A percentile compares a stretch with the other conserved stretches of the same genome.
phyloP scores from a whole-genome alignment of 2,113 vertebrate genomes.

The Gopherus evgoodei region DNA sequence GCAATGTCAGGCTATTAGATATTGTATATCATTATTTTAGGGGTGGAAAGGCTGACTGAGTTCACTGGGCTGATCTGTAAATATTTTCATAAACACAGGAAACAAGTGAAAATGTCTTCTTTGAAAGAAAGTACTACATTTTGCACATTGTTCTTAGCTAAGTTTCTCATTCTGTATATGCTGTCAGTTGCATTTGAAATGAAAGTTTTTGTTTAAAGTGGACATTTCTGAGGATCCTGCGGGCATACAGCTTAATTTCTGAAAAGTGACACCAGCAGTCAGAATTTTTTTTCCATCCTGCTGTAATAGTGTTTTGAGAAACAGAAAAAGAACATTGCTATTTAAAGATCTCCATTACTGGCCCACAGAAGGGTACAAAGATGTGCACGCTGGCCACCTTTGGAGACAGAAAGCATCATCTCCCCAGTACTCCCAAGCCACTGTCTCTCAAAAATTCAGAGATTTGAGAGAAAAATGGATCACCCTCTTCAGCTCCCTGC shows the following conservation, averaged over 20 bases:
- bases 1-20: fast-evolving
- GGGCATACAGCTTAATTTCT: not conserved
- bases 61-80: not conserved
- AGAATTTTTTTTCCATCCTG: not conserved
- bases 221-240: not conserved
- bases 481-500: slow-evolving; percentile 32
- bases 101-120: not conserved
- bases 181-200: fast-evolving
- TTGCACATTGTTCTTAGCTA: not conserved
- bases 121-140: not conserved
- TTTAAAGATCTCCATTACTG: not conserved
- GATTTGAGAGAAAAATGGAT: slow-evolving; percentile 14
- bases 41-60: not conserved
- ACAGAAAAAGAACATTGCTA: not conserved
- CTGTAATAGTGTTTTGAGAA: not conserved
- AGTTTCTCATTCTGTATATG: fast-evolving
- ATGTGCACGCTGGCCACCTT: not conserved
- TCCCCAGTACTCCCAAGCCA: not conserved
- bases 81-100: not conserved
- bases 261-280: not conserved
- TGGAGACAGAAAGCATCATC: not conserved
- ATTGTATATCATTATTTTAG: not conserved
- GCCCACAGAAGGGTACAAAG: not conserved
- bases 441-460: not conserved
- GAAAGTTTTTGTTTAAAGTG: not conserved